These are phyloP conservation scores for Polylopha cassiicola DNA, from an alignment of 2,888 invertebrate species.

Conservation along the genomic window DNA sequence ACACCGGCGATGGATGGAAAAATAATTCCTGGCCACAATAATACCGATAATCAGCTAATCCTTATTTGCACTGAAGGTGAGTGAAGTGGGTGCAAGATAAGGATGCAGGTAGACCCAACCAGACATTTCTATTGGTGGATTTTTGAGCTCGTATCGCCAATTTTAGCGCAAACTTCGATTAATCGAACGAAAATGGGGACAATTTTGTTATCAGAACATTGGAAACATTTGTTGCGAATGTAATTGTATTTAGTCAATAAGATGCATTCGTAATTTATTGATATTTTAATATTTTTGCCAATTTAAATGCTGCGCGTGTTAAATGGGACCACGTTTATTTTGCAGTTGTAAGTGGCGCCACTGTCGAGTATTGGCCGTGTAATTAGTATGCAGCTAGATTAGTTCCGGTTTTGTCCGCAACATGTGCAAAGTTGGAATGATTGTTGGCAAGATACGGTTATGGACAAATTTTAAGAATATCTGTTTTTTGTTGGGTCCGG, in stretches of 20 bases:
- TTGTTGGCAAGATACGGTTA: too few species aligned
- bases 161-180: constrained; percentile 10
- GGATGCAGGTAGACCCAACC: constrained; percentile 48
- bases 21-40: constrained; percentile 56
- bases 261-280: too few species aligned
- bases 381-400: background rate
- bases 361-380: background rate
- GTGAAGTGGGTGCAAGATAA: constrained; percentile 69
- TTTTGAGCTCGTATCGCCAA: constrained; percentile 39
- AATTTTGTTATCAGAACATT: constrained; percentile 12
- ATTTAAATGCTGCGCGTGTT: too few species aligned
- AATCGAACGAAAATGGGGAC: constrained; percentile 6
- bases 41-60: constrained; percentile 70
- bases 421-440: background rate
- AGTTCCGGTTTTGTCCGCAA: background rate
- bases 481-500: too few species aligned
- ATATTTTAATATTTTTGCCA: constrained; percentile 5
- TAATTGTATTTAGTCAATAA: too few species aligned
- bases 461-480: too few species aligned
- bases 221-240: constrained; percentile 14
- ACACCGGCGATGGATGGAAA: constrained; percentile 43
- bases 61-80: constrained; percentile 65
- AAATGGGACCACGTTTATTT: too few species aligned
- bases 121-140: constrained; percentile 55
- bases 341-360: constrained; percentile 9